phyloP scores from a whole-genome alignment of 2,113 vertebrate genomes.

The Charina bottae region DNA sequence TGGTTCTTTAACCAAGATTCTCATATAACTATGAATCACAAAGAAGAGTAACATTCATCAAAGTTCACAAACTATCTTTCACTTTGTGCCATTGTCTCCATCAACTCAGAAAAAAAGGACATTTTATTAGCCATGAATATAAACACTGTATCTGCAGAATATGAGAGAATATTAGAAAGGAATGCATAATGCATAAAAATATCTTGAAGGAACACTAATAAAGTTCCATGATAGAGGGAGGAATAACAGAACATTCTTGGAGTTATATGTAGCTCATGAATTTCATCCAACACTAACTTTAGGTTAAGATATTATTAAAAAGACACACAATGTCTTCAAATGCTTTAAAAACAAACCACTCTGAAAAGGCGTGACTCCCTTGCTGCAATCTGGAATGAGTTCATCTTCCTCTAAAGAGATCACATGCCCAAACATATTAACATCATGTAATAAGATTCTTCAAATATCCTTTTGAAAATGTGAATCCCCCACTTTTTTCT shows the following conservation, averaged over 20 bases:
- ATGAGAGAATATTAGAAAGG: background rate
- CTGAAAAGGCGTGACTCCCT: background rate
- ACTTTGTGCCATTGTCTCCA: conserved; percentile 13
- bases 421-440: background rate
- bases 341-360: background rate
- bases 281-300: background rate
- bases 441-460: background rate
- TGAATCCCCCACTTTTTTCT: background rate
- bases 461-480: background rate
- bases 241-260: background rate
- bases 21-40: background rate
- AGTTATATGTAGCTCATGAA: background rate
- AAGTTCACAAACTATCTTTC: background rate
- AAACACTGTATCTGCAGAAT: background rate
- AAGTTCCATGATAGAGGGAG: background rate
- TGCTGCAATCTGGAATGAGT: background rate
- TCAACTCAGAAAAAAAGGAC: background rate
- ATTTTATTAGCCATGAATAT: background rate
- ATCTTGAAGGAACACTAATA: background rate
- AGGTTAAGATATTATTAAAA: background rate
- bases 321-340: background rate
- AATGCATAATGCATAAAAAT: background rate
- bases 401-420: background rate
- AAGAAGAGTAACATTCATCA: background rate
- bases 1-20: background rate